These are phyloP conservation scores for Alosa sapidissima DNA, from an alignment of 2,797 vertebrate genomes.

Conservation along the genomic window DNA sequence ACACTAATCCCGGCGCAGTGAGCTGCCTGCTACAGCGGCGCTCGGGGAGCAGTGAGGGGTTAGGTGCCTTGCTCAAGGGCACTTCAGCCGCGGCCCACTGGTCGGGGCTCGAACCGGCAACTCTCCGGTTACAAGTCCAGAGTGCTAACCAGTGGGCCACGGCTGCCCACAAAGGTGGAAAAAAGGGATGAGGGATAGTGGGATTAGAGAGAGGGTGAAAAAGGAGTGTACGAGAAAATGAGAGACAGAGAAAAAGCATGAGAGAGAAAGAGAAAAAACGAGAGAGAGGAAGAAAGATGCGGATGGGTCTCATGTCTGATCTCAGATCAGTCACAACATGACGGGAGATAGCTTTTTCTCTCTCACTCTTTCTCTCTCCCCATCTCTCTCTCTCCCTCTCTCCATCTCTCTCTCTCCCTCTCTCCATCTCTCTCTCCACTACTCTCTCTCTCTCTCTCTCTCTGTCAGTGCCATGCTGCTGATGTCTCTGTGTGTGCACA, in stretches of 20 bases:
- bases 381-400: slow-evolving; percentile 23
- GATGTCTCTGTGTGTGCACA: neutral
- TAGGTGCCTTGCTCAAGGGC: no score
- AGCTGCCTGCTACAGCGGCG: no score
- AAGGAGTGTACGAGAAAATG: neutral
- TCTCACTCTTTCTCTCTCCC: slow-evolving; percentile 23
- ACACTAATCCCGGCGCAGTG: no score
- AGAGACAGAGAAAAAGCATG: neutral
- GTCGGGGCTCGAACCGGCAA: no score
- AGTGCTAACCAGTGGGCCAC: no score
- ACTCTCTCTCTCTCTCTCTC: neutral
- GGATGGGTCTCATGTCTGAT: neutral
- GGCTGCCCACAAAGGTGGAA: no score
- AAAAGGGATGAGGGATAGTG: neutral
- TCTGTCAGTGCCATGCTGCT: slow-evolving; percentile 19
- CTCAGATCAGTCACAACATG: no score
- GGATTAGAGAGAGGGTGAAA: neutral
- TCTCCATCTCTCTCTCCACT: slow-evolving; percentile 4
- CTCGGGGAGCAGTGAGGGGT: no score
- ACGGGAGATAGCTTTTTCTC: no score
- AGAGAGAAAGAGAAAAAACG: neutral
- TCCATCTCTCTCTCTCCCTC: neutral
- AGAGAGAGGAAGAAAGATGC: neutral
- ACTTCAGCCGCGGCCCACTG: no score
- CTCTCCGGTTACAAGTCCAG: no score